A percentile compares a stretch with the other conserved stretches of the same genome.
Evolutionary conservation across 2,113 vertebrate genomes (phyloP).

Genomic region (Smithornis capensis): DNA sequence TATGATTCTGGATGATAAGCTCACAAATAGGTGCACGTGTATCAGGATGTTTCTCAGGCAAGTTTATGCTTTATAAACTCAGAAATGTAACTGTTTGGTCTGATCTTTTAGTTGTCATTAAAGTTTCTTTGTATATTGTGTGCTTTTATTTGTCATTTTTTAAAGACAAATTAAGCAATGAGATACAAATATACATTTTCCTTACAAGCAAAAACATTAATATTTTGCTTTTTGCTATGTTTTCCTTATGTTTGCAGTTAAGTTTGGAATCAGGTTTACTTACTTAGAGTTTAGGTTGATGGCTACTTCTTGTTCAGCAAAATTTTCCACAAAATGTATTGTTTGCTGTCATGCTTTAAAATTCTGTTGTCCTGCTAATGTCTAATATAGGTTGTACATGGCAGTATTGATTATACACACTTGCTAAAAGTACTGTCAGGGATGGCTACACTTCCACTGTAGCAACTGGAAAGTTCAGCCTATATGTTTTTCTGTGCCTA

Average conservation of each 20-base stretch:
- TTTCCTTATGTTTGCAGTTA: background rate
- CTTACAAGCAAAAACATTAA: background rate
- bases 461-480: slow-evolving; percentile 41
- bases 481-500: slow-evolving; percentile 22
- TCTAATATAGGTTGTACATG: slow-evolving; percentile 60
- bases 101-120: background rate
- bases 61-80: background rate
- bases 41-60: background rate
- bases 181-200: background rate
- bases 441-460: slow-evolving; percentile 43
- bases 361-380: slow-evolving; percentile 42
- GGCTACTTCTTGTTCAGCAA: background rate
- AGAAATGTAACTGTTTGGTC: background rate
- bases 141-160: background rate
- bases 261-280: background rate
- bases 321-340: background rate
- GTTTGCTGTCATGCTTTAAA: slow-evolving; percentile 50
- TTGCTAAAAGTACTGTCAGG: slow-evolving; percentile 72
- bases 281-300: background rate
- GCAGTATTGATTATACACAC: slow-evolving; percentile 67
- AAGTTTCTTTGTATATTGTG: background rate
- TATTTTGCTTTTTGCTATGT: background rate
- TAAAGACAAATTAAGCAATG: background rate
- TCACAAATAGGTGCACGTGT: background rate
- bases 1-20: background rate